Conservation (phyloP, 2,888 invertebrate genomes). For the Volucella inflata region DNA sequence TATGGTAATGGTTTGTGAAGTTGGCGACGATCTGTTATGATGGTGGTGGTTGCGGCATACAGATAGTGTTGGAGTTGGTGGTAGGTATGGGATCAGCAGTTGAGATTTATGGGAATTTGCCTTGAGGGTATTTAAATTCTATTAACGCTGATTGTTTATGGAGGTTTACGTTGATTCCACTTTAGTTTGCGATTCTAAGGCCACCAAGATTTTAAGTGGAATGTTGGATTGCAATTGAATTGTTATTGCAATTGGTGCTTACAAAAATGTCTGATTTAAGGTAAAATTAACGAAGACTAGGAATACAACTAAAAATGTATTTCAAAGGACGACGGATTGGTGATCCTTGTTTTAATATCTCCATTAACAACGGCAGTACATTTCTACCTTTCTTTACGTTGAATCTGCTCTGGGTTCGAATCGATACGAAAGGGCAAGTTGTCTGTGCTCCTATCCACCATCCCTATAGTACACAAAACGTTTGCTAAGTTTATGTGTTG, state of each 20-base stretch:
- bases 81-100: slow-evolving; percentile 35
- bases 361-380: too few species aligned
- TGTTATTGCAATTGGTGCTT: slow-evolving; percentile 33
- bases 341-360: too few species aligned
- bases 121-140: slow-evolving; percentile 74
- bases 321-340: too few species aligned
- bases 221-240: slow-evolving; percentile 61
- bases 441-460: too few species aligned
- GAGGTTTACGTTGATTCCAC: slow-evolving; percentile 19
- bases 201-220: slow-evolving; percentile 49
- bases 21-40: slow-evolving; percentile 18
- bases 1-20: slow-evolving; percentile 72
- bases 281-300: too few species aligned
- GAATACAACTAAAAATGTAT: too few species aligned
- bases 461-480: too few species aligned
- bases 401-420: too few species aligned
- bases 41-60: slow-evolving; percentile 6
- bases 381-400: too few species aligned
- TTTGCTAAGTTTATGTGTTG: too few species aligned
- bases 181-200: slow-evolving; percentile 46
- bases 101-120: slow-evolving; percentile 69
- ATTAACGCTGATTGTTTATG: slow-evolving; percentile 70
- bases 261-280: slow-evolving; percentile 43
- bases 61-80: slow-evolving; percentile 13
- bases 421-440: too few species aligned